Evolutionary conservation across 2,888 invertebrate genomes (phyloP), one percentile per base, ranked within the genome.

Genomic region (Agriotes lineatus): DNA sequence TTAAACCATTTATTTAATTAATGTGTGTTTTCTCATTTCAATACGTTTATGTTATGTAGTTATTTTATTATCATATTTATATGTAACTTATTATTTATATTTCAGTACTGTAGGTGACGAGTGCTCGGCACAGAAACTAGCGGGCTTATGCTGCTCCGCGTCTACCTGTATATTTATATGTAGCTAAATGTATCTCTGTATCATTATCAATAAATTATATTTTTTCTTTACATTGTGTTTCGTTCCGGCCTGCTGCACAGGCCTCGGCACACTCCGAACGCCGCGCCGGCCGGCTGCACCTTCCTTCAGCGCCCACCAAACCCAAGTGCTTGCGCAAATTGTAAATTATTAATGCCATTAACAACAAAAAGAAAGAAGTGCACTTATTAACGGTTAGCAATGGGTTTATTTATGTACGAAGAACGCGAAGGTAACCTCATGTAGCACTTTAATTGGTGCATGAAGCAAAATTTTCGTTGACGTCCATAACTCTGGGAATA

Each of bases 41-140:
- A 82, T 79, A 80, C 81, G 81, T 83, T 82, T 83, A 83, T 84
- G 84, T 84, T 84, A 82, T 84, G 79, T 84, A 83, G 82, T 84
- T 84, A 84, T 84, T 83, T 84, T 84, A 83, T 82, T 80, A 80
- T 82, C 82, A 84, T 84, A 83, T 84, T 85, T 85, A 84, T 85
- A 84, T 85, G 82, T 85, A 85, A 85, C 85, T 85, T 85, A 85
- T 84, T 84, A 82, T 83, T 84, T 84, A 83, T 84, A 79, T 77
- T 78, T 82, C 82, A 84, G 82, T 82, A 82, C 81, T 79, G 73
- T 76, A 75, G 79, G 78, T 81, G 83, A 83, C 82, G 80, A 82
- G 79, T 82, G 82, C 81, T 78, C 78, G 76, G 78, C 79, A 76
- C 77, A 78, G 25, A 76, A 73, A 75, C 67, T 71, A 76, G 73